Percentiles rank a stretch among this genome's conserved stretches.
phyloP scores from a whole-genome alignment of 92 coral and sea anemone genomes.

The Phenganax marumi region DNA sequence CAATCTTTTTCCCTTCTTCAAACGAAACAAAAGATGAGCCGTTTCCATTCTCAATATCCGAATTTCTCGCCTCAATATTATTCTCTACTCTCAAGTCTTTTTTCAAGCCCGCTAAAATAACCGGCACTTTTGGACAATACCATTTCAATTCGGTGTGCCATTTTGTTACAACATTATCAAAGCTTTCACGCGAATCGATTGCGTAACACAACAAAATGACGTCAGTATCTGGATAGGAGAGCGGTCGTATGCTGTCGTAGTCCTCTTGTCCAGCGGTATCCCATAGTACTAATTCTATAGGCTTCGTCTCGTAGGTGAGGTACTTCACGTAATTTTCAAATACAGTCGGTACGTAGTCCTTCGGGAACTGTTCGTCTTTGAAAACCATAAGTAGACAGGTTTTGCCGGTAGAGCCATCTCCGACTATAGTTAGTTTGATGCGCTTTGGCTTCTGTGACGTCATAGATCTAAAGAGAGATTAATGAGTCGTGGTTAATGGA shows the following conservation, averaged over 20 bases:
- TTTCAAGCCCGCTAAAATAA: slow-evolving; percentile 22
- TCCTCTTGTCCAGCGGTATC: slow-evolving; percentile 51
- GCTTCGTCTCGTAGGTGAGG: slow-evolving; percentile 1
- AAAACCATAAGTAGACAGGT: slow-evolving; percentile 39
- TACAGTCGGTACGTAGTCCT: slow-evolving; percentile 32
- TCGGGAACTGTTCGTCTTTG: slow-evolving; percentile 33
- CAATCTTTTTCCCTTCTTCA: slow-evolving; percentile 34
- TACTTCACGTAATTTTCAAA: slow-evolving; percentile 33
- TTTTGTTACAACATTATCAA: slow-evolving; percentile 22
- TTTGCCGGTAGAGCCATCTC: slow-evolving; percentile 31
- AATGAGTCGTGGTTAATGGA: not conserved
- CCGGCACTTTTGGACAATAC: slow-evolving; percentile 41
- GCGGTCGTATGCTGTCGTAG: slow-evolving; percentile 43
- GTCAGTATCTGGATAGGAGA: slow-evolving; percentile 34
- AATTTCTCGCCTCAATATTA: not conserved
- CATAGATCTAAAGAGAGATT: not conserved
- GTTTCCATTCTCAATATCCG: slow-evolving; percentile 9
- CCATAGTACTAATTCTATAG: slow-evolving; percentile 33
- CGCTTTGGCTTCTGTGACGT: slow-evolving; percentile 18
- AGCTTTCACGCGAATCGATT: slow-evolving; percentile 15
- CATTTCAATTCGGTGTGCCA: slow-evolving; percentile 37
- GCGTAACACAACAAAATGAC: slow-evolving; percentile 36
- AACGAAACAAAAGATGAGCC: slow-evolving; percentile 4
- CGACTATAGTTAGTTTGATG: slow-evolving; percentile 35
- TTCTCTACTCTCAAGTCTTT: slow-evolving; percentile 21